Conservation (phyloP, 2,797 vertebrate species). For the Myotis myotis region DNA sequence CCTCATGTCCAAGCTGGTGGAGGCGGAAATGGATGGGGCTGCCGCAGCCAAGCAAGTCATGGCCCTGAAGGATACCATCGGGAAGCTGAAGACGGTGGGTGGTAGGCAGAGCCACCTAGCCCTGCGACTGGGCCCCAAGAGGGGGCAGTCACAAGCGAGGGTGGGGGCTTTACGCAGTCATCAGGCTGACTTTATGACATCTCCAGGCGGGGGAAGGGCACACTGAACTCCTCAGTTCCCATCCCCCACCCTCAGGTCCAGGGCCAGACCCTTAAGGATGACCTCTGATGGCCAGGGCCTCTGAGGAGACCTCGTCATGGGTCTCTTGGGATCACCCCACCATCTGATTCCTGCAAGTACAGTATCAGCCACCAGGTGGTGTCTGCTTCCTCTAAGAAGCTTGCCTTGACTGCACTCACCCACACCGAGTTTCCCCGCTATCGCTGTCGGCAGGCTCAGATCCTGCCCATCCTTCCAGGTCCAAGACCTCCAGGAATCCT, state of each 20-base stretch:
- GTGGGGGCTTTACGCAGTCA: conserved; percentile 51
- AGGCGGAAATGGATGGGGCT: conserved; percentile 90
- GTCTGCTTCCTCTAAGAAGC: not conserved
- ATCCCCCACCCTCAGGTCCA: not conserved
- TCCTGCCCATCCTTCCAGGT: not conserved
- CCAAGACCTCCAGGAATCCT: not conserved
- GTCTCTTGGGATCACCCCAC: conserved; percentile 31
- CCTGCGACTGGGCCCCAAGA: not conserved
- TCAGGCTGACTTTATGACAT: conserved; percentile 72
- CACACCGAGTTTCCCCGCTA: not conserved
- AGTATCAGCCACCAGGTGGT: conserved; percentile 30
- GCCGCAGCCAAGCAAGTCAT: conserved; percentile 91
- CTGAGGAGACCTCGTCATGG: conserved; percentile 62
- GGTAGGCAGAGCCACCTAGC: not conserved
- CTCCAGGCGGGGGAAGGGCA: not conserved
- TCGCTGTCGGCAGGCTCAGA: not conserved
- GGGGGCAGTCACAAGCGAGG: not conserved
- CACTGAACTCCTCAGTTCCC: not conserved
- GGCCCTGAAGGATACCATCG: conserved; percentile 88
- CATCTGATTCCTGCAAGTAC: conserved; percentile 22
- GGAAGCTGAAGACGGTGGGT: conserved; percentile 86
- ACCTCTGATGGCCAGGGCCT: conserved; percentile 57
- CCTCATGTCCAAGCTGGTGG: conserved; percentile 90
- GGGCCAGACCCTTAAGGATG: conserved; percentile 50
- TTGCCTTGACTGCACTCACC: not conserved